Base-by-base conservation (phyloP, 2,113 vertebrate species). In the Mus pahari region DNA sequence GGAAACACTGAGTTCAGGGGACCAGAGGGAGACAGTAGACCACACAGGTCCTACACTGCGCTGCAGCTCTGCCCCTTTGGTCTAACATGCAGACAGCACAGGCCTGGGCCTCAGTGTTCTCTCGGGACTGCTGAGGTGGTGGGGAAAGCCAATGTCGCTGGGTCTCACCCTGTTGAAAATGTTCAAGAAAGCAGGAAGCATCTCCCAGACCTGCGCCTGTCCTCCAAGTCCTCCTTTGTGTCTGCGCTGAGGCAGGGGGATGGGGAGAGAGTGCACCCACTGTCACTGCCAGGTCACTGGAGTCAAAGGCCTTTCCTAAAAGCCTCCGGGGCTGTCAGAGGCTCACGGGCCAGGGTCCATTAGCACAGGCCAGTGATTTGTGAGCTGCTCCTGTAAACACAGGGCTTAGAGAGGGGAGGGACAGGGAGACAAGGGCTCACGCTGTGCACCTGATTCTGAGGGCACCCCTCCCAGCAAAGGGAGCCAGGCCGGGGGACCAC, bases 361-460 rank as follows among this genome's bases (percentile, higher is more conserved):
- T 94, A 97, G 93, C 5, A 36, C 60, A 81, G 95, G 79, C 84
- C 71, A 89, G 92, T 88, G 91, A 91, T 97, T 95, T 97, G 96
- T 89, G 58, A 33, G n/a, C 89, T 78, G 53, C 93, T 93, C 84
- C 74, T 96, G n/a, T 97, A 98, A 97, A 98, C 95, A 97, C 28
- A 92, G 66, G 96, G 90, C 89, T 96, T 77, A 94, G 83, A 75
- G 60, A 83, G 66, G 74, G 5, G 8, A n/a, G 39, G 45, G 48
- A 45, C 1, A 8, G 50, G 82, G 33, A 2, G 5, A 22, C 12
- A 36, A 62, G 31, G 53, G 75, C 19, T 42, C 86, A 86, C 70
- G 70, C 74, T 58, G 26, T 53, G 68, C 96, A 96, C 97, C 97
- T 94, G 96, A 94, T 88, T 68, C 3, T 74, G 71, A 19, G n/a